Evolutionary conservation across 2,113 vertebrate genomes (phyloP).

Genomic region (Donacobius atricapilla): DNA sequence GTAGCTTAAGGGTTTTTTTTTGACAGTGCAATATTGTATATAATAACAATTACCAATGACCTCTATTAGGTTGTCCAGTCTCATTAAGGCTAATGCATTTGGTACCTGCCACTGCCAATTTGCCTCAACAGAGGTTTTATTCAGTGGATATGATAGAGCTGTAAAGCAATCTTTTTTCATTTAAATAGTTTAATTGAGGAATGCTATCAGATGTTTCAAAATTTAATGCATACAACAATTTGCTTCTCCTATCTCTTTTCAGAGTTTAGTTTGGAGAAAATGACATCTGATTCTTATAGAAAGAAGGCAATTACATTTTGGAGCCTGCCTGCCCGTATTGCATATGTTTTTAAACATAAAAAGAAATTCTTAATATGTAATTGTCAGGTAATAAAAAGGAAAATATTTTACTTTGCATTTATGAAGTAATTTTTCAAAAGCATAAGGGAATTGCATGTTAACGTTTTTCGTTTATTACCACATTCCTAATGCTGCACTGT

Average conservation of each 20-base stretch:
- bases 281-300: conserved; percentile 85
- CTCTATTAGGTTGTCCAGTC: conserved; percentile 87
- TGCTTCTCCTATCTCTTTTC: conserved; percentile 78
- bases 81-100: conserved; percentile 80
- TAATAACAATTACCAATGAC: conserved; percentile 93
- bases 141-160: conserved; percentile 93
- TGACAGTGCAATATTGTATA: conserved; percentile 85
- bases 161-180: conserved; percentile 94
- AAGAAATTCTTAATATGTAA: conserved; percentile 87
- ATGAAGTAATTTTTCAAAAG: conserved; percentile 86
- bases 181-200: conserved; percentile 98
- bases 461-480: conserved; percentile 79
- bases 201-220: conserved; percentile 92
- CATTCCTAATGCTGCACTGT: conserved; percentile 74
- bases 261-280: conserved; percentile 81
- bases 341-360: conserved; percentile 86
- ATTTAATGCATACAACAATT: conserved; percentile 90
- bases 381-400: conserved; percentile 86
- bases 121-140: conserved; percentile 89
- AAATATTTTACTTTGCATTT: conserved; percentile 84
- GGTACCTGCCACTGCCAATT: conserved; percentile 91
- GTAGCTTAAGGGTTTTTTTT: conserved; percentile 57
- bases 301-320: conserved; percentile 85
- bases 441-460: conserved; percentile 83
- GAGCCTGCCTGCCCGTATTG: conserved; percentile 75